Percentiles rank a stretch among this genome's conserved stretches.
Evolutionary conservation across 2,113 vertebrate genomes (phyloP).

Genomic region (Haliaeetus leucogaster): DNA sequence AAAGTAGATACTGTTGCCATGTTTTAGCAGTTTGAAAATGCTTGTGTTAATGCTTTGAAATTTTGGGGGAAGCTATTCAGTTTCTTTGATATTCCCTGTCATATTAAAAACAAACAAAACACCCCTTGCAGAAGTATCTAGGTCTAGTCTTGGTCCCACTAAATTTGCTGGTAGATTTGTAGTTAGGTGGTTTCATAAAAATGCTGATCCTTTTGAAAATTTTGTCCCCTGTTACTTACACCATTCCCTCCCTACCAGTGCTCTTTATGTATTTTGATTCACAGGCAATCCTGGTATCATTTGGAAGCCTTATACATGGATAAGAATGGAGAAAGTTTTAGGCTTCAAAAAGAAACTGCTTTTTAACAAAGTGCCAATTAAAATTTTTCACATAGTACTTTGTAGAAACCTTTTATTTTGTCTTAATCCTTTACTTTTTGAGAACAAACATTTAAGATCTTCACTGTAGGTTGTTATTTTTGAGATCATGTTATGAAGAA

Average conservation of each 20-base stretch:
- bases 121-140: fast-evolving
- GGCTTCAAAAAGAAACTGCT: not conserved
- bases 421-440: not conserved
- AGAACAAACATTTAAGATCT: not conserved
- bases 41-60: not conserved
- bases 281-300: not conserved
- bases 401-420: not conserved
- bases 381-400: not conserved
- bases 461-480: not conserved
- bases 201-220: not conserved
- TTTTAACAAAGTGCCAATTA: not conserved
- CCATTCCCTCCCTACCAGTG: not conserved
- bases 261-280: not conserved
- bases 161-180: not conserved
- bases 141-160: not conserved
- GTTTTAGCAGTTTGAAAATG: not conserved
- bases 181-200: not conserved
- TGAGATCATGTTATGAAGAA: not conserved
- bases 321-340: not conserved
- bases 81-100: not conserved
- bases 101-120: not conserved
- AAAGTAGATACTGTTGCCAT: not conserved
- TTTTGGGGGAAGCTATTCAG: not conserved
- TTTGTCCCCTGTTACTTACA: not conserved
- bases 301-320: not conserved